Evolutionary conservation across 2,797 vertebrate genomes (phyloP), one percentile per base, ranked within the genome.

Genomic region (Cichlasoma orientale): DNA sequence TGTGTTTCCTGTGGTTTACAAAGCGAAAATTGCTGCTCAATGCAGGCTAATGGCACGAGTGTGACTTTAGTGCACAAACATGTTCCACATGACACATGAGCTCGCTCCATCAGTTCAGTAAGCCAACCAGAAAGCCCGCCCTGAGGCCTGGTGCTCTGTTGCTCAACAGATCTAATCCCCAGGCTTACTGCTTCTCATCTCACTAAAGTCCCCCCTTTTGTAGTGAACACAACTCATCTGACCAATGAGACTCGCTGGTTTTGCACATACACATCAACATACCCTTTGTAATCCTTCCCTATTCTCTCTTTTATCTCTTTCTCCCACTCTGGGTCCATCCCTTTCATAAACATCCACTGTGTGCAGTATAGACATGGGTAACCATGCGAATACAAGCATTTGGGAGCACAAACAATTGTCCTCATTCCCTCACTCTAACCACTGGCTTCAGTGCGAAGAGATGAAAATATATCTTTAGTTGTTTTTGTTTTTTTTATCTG

Each of bases 161-260:
- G 76, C 73, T 87, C 88, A 90, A 89, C 89, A 85, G 81, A 71
- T 38, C 86, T 96, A 94, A 91, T 91, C 90, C 92, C 86, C 19
- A 91, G 84, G 88, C 80, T 95, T 92, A 93, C 58, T 72, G 82
- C 78, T 89, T 79, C 86, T 92, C 94, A 92, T 94, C 92, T 87
- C 80, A 36, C 83, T 73, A 88, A 93, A 93, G 75, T 91, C 92
- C 77, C 84, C 31, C 83, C 90, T 91, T 95, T 95, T 95, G 94
- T 96, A 82, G 80, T 85, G 36, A 74, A 82, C 90, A 91, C 92
- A 93, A 86, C 90, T 91, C 88, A 89, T 91, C 90, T 91, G 86
- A 79, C 89, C 88, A 91, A 86, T 83, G 78, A 86, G 73, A 74
- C 82, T 82, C 83, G 16, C 63, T 77, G 77, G 23, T 76, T 70